Percentiles rank a stretch among this genome's conserved stretches.
phyloP scores from a whole-genome alignment of 2,888 invertebrate species.

The Morinoia aosen region DNA sequence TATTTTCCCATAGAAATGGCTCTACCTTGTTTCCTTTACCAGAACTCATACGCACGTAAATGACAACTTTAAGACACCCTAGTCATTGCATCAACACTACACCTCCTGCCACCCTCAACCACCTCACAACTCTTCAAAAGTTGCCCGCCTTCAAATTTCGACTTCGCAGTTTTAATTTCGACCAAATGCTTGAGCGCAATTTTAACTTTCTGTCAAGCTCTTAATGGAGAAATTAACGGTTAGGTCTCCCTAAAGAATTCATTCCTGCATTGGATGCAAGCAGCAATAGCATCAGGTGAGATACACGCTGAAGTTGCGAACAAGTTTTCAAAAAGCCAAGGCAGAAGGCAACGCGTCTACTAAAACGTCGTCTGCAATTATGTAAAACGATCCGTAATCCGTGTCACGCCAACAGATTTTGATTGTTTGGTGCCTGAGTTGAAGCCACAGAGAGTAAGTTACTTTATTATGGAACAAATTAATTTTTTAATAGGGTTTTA shows the following conservation, averaged over 20 bases:
- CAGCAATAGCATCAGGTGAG: neutral
- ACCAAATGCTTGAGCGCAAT: neutral
- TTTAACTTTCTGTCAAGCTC: constrained; percentile 1
- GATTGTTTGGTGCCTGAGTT: too few species aligned
- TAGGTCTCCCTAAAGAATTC: neutral
- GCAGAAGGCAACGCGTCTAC: neutral
- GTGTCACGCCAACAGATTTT: too few species aligned
- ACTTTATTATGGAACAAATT: too few species aligned
- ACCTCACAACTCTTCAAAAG: neutral
- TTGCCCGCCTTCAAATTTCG: neutral
- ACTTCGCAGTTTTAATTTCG: neutral
- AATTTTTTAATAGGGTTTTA: too few species aligned
- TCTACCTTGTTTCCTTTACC: too few species aligned
- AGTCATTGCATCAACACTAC: too few species aligned
- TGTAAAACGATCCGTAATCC: too few species aligned
- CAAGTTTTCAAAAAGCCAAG: neutral
- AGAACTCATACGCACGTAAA: too few species aligned
- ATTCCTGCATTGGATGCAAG: constrained; percentile 1
- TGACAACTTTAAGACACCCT: too few species aligned
- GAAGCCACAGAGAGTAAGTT: too few species aligned
- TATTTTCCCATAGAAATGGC: too few species aligned
- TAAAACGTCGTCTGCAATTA: too few species aligned
- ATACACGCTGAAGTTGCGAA: neutral
- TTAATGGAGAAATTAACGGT: neutral
- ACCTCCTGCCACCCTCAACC: neutral